These are phyloP conservation scores for Myrmecobius fasciatus DNA, from an alignment of 2,113 vertebrate genomes.

Conservation along the genomic window DNA sequence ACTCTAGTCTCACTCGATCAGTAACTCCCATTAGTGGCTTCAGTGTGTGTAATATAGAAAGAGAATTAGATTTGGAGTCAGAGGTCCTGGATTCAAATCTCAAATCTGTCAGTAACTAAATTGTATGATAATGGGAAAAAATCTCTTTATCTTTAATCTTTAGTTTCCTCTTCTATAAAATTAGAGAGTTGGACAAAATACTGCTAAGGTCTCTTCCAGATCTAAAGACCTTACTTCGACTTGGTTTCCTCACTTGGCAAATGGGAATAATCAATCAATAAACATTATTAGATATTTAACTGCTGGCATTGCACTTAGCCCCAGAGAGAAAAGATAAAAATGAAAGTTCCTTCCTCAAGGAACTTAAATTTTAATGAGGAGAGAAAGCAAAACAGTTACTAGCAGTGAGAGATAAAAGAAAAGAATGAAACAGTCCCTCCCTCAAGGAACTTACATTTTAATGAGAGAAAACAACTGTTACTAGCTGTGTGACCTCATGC, in stretches of 20 bases:
- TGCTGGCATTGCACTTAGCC: not conserved
- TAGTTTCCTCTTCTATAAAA: not conserved
- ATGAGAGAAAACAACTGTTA: not conserved
- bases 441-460: not conserved
- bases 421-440: not conserved
- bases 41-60: not conserved
- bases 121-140: not conserved
- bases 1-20: not conserved
- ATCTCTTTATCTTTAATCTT: not conserved
- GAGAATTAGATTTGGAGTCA: not conserved
- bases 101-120: not conserved
- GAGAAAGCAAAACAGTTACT: not conserved
- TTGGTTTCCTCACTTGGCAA: not conserved
- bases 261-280: not conserved
- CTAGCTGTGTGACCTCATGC: not conserved
- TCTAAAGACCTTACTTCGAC: not conserved
- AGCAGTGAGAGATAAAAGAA: not conserved
- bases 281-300: not conserved
- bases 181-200: not conserved
- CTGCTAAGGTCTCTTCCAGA: not conserved
- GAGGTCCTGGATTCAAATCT: not conserved
- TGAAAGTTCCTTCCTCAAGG: not conserved
- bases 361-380: not conserved
- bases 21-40: not conserved
- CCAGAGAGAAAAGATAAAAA: not conserved